phyloP scores from a whole-genome alignment of 1,140 invertebrate genomes.

The Littorina saxatilis region DNA sequence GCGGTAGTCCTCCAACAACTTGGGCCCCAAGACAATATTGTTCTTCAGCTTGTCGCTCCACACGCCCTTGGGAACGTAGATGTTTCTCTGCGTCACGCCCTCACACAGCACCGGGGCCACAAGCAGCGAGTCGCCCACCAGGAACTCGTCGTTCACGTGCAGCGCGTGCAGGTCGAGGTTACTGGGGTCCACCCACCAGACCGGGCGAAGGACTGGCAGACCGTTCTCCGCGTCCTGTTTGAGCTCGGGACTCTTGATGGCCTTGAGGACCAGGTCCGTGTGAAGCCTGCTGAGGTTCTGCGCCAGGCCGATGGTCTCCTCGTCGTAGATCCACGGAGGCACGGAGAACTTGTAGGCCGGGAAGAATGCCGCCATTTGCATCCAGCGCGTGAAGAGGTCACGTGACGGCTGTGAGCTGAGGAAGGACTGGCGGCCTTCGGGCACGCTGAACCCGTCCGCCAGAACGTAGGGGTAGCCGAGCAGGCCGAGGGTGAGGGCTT shows the following conservation, averaged over 20 bases:
- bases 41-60: conserved; percentile 53
- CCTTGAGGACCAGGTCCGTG: conserved; percentile 79
- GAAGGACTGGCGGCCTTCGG: background rate
- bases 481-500: conserved; percentile 87
- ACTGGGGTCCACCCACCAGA: conserved; percentile 93
- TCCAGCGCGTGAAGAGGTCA: conserved; percentile 93
- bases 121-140: conserved; percentile 87
- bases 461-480: conserved; percentile 91
- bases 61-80: conserved; percentile 79
- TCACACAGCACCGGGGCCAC: conserved; percentile 88
- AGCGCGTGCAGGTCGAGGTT: conserved; percentile 83
- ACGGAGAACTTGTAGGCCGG: conserved; percentile 91
- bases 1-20: conserved; percentile 40
- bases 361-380: conserved; percentile 91
- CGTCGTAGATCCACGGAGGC: conserved; percentile 90
- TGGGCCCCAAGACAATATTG: conserved; percentile 47
- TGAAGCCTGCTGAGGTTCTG: conserved; percentile 83
- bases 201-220: conserved; percentile 82
- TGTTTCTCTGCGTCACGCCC: conserved; percentile 80
- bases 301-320: conserved; percentile 81
- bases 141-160: conserved; percentile 86
- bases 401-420: conserved; percentile 78
- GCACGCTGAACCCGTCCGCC: conserved; percentile 78
- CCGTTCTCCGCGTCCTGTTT: conserved; percentile 83
- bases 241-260: conserved; percentile 76